A percentile compares a stretch with the other conserved stretches of the same genome.
Evolutionary conservation across 2,113 vertebrate species (phyloP).

Genomic region (Ceuthmochares aereus): DNA sequence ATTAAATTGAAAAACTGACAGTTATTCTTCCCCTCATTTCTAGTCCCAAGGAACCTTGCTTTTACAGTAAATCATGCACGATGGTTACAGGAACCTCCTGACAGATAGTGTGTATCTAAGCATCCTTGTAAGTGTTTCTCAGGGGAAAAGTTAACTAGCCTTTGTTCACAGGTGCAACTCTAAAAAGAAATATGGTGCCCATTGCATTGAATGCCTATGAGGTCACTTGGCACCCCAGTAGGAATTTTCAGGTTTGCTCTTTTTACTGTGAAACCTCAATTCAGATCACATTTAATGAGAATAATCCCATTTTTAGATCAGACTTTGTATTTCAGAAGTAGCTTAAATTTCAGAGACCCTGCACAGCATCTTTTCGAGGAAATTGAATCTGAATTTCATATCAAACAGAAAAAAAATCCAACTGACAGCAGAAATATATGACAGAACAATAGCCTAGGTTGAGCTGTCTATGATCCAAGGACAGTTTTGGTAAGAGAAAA

Average conservation of each 20-base stretch:
- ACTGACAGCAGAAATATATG: neutral
- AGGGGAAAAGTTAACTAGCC: neutral
- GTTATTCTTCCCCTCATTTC: neutral
- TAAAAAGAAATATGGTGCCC: neutral
- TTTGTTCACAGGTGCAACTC: neutral
- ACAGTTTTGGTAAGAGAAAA: accelerated
- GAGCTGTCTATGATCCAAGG: neutral
- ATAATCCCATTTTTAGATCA: neutral
- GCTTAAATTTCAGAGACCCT: neutral
- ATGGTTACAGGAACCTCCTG: neutral
- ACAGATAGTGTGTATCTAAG: neutral
- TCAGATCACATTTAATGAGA: neutral
- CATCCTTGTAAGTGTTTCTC: neutral
- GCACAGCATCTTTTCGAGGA: neutral
- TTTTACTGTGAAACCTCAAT: neutral
- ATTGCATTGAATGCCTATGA: neutral
- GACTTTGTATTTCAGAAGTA: neutral
- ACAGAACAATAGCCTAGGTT: neutral
- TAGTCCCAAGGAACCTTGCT: neutral
- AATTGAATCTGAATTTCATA: neutral
- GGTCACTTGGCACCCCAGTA: neutral
- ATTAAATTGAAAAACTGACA: neutral
- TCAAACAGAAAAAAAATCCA: neutral
- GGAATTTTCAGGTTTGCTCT: neutral
- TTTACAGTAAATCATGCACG: accelerated